Evolutionary conservation across 2,888 invertebrate genomes (phyloP).

Genomic region (Acholoe squamosa): DNA sequence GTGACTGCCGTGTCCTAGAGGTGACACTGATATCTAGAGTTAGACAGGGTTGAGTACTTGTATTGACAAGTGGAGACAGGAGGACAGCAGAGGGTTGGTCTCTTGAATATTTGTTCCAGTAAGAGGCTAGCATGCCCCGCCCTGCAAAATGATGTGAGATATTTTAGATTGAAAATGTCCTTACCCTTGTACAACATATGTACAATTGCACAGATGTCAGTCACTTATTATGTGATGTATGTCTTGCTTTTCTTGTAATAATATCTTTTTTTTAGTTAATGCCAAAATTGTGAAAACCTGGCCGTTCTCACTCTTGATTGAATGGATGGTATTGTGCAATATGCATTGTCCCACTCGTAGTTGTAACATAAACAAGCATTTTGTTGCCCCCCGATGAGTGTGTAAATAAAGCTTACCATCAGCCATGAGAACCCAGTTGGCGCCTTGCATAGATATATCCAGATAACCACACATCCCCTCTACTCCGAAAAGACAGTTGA

Average conservation of each 20-base stretch:
- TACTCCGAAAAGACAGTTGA: neutral
- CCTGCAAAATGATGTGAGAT: neutral
- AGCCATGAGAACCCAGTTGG: neutral
- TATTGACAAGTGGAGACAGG: neutral
- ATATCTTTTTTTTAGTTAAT: no score
- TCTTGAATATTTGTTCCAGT: neutral
- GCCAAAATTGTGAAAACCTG: no score
- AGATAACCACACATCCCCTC: neutral
- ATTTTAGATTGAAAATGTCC: no score
- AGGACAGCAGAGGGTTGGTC: neutral
- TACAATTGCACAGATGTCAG: no score
- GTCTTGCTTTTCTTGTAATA: no score
- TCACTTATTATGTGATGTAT: no score
- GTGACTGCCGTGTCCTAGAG: neutral
- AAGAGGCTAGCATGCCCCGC: neutral
- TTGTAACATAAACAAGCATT: no score
- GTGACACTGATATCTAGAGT: neutral
- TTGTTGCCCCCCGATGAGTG: no score
- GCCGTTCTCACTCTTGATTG: no score
- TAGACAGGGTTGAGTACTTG: neutral
- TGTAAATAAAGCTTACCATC: neutral
- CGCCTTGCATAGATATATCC: neutral
- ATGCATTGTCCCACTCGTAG: no score
- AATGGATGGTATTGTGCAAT: no score
- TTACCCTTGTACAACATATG: no score